Base-by-base conservation (phyloP, 2,797 vertebrate species). In the Epinephelus awoara region DNA sequence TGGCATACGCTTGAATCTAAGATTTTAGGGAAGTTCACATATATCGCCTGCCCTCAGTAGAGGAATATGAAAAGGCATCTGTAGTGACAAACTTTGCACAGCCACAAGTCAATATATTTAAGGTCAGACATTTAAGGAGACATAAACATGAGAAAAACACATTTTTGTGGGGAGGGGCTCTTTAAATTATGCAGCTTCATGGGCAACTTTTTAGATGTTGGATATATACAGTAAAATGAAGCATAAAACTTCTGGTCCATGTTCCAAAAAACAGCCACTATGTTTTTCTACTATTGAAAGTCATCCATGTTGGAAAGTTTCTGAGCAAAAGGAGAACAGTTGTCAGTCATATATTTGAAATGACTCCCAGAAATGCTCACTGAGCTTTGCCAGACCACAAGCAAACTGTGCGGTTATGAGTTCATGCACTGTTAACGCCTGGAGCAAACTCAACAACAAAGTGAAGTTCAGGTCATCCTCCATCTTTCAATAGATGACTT, bases 181-280 rank as follows among this genome's bases (percentile, higher is more conserved):
- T 42, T 38, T 55, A 69, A 64, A 56, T 51, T 56, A 23, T 46
- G 47, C 44, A 76, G 71, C 67, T 77, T 51, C 50, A 51, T 50
- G 34, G 56, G 34, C 49, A 34, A 34, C 34, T 44, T 54, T 76
- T 58, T 42, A 72, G 13, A 72, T 19, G 38, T 34, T 38, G 18
- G 51, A 78, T 25, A 51, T 38, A 8, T 34, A 34, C 34, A 34
- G 34, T 54, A 49, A 74, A 71, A 67, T 69, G 2, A 72, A 55
- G 21, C 52, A 12, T 57, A n/a, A 68, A 27, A 50, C 42, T 72
- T 18, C 49, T 50, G 19, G 49, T 66, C 34, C 14, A 8, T 63
- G 17, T 63, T 68, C 19, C 27, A 21, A 49, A 71, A 64, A 69
- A 27, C 14, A 63, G 58, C 18, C n/a, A 29, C 21, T 27, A 6